Base-by-base conservation (phyloP, 2,113 vertebrate species). In the Pavo muticus region DNA sequence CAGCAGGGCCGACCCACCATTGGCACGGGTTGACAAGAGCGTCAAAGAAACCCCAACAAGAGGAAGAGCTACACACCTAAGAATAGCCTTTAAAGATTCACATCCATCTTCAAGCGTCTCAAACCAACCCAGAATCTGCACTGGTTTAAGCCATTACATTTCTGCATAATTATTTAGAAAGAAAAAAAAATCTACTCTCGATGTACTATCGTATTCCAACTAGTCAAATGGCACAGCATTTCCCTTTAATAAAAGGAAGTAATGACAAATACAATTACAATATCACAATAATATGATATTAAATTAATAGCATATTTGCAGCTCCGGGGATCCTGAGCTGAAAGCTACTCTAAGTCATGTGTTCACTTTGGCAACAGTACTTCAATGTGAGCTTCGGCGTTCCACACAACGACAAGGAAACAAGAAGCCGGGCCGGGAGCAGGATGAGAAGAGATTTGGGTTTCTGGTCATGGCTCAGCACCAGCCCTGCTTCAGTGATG, bases 201-300 rank as follows among this genome's bases (percentile, higher is more conserved):
- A 91, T 50, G 45, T 77, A 82, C 94, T 95, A 90, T 30, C 1
- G 9, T 86, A 64, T 92, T 86, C 78, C 80, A 89, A 63, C 96
- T 94, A 97, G 64, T 95, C 88, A 74, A 94, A 97, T 96, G 96
- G 96, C 97, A 97, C 96, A 92, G 96, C 84, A 44, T 95, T 94
- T 96, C 93, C 97, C 96, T 97, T 97, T 97, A 91, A 97, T 94
- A 94, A 97, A 97, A 97, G 96, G 97, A 97, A 97, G 91, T 83
- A 95, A 95, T 94, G 97, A 97, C 95, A 97, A 97, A 97, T 96
- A 97, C 95, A 93, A 95, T 90, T 95, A 97, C 95, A 97, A 93
- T 95, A 97, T 96, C 97, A 97, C 94, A 93, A 91, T 84, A 94
- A 96, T 95, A 97, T 97, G 97, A 96, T 96, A 97, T 97, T 97